These are phyloP conservation scores for Drosophila limbata DNA, from an alignment of 2,888 invertebrate genomes.

Conservation along the genomic window DNA sequence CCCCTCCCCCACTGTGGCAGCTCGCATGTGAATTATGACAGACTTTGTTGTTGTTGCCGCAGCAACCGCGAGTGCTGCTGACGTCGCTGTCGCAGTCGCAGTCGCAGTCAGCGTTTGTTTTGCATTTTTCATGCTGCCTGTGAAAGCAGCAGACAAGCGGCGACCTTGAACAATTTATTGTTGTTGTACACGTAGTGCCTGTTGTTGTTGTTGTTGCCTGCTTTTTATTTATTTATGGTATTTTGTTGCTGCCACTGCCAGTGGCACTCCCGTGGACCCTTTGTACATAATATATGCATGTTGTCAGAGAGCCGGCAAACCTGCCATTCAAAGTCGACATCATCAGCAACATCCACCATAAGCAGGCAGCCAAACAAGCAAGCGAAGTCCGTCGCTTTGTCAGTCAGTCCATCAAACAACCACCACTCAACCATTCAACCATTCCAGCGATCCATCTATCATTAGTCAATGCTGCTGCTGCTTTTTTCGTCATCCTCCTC, in stretches of 20 bases:
- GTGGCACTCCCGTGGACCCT: constrained; percentile 46
- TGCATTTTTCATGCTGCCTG: constrained; percentile 79
- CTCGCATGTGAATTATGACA: constrained; percentile 81
- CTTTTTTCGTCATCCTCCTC: constrained; percentile 42
- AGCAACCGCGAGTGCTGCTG: constrained; percentile 54
- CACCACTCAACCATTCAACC: constrained; percentile 23
- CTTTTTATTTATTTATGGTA: constrained; percentile 77
- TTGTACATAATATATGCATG: constrained; percentile 72
- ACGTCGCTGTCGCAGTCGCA: constrained; percentile 25
- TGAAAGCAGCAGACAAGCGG: constrained; percentile 80
- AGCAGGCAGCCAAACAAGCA: constrained; percentile 19
- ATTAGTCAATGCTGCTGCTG: constrained; percentile 77
- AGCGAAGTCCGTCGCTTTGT: constrained; percentile 15
- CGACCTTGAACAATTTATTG: constrained; percentile 83
- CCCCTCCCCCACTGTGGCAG: constrained; percentile 10
- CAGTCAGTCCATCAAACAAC: constrained; percentile 35
- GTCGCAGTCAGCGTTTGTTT: constrained; percentile 75
- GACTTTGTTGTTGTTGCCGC: constrained; percentile 69
- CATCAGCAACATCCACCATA: constrained; percentile 56
- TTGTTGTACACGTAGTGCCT: constrained; percentile 30
- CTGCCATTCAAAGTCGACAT: constrained; percentile 75
- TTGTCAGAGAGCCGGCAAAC: constrained; percentile 36
- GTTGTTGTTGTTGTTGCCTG: constrained; percentile 45
- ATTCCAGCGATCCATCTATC: constrained; percentile 66
- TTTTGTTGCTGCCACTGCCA: constrained; percentile 41